Base-by-base conservation (phyloP, 1,140 invertebrate genomes). In the Trichonephila inaurata region DNA sequence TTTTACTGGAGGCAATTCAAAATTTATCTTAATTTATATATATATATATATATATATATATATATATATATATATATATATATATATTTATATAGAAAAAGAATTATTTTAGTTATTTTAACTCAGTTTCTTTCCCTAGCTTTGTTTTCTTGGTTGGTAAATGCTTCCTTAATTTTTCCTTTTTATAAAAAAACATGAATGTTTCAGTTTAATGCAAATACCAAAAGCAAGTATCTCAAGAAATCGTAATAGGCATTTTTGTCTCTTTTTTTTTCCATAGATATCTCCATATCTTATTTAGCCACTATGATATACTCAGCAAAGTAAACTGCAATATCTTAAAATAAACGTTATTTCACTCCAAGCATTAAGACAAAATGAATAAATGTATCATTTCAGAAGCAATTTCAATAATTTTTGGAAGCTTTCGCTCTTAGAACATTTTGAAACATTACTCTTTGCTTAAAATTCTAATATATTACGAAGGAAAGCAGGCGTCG, bases 391-490 rank as follows among this genome's bases (percentile, higher is more conserved):
- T 61, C 16, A 14, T 24, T 61, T 28, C 19, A 51, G 24, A 87
- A 24, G 61, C 28, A 24, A 87, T 18, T 62, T 5, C 28, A 19
- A 60, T n/a, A 87, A 60, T 24, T 60, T 62, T n/a, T 28, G 3
- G 33, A 16, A 82, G 14, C 21, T 2, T 44, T 51, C n/a, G 21
- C n/a, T 87, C 51, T 87, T 6, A 2, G 18, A 28, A 44, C 24
- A 28, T 51, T 87, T 14, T 62, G 81, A 83, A 51, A 40, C 81
- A 83, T n/a, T 21, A 83, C 3, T 83, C 40, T 40, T n/a, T 19
- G 85, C 85, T 87, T 87, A 62, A 33, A 87, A n/a, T 60, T 87
- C 61, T 28, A 87, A 87, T 62, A 44, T 62, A 51, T n/a, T 51
- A 24, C 85, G 85, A 62, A 28, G 51, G 28, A 87, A 62, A 12